Evolutionary conservation across 2,113 vertebrate genomes (phyloP), one percentile per base, ranked within the genome.

Genomic region (Regulus satrapa): DNA sequence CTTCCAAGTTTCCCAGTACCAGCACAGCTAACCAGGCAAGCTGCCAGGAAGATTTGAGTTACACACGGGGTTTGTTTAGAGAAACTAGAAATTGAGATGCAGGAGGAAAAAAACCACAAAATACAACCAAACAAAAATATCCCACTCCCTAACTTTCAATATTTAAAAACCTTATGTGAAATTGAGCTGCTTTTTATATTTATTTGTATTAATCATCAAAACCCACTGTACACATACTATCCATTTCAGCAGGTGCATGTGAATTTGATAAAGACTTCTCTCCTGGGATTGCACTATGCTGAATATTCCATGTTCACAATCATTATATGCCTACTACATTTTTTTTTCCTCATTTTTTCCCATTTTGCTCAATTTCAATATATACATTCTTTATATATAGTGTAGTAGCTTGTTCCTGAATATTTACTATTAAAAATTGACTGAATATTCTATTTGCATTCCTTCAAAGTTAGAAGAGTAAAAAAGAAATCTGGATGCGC

Each of bases 401-500:
- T 41, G 4, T 29, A 61, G 29, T 34, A 61, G 64, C 26, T 63
- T 62, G 18, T 38, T 77, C 18, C 40, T 64, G 8, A 87, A 68
- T 43, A 64, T 28, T 43, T 20, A 88, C 48, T 69, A 69, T 14
- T 24, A 68, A 62, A 73, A 86, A 78, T 8, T 36, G 31, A 28
- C 48, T 34, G 18, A 73, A 34, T 84, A 75, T 85, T 48, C 45
- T 85, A 64, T 72, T 80, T 71, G 26, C n/a, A 66, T 52, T 83
- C 12, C 36, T 68, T 38, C 45, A 45, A 76, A 84, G 34, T 55
- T n/a, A 49, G 12, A 73, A 71, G 9, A 68, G 41, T 46, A 12
- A 49, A 92, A 94, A 49, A 89, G 93, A 81, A 73, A 87, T 69
- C 34, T 61, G 28, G 26, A 72, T 52, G 24, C n/a, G 36, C 12